A percentile compares a stretch with the other conserved stretches of the same genome.
These are phyloP conservation scores for Ambastaia sidthimunki DNA, from an alignment of 2,797 vertebrate species.

Conservation along the genomic window DNA sequence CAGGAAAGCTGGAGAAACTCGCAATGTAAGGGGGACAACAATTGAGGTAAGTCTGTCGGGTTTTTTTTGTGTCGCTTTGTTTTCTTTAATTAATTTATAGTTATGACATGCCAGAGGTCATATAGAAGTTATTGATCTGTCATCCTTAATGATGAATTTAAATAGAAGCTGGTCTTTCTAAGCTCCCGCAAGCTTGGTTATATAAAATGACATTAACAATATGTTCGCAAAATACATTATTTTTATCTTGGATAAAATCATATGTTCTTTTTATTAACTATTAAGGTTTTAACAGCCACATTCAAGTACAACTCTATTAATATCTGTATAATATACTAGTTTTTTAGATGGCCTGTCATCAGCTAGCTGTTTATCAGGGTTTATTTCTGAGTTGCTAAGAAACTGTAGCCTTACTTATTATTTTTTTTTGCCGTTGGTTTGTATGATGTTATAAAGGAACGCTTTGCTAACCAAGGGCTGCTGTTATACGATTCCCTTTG, in stretches of 20 bases:
- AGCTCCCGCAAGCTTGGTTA: not conserved
- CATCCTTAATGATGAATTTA: not conserved
- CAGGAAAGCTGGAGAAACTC: constrained; percentile 41
- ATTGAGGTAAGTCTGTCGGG: constrained; percentile 17
- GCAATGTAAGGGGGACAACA: constrained; percentile 22
- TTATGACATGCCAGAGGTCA: not conserved
- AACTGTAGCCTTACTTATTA: constrained; percentile 15
- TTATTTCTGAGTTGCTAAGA: constrained; percentile 36
- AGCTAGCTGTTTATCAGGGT: constrained; percentile 14
- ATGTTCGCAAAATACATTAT: not conserved
- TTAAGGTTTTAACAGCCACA: not conserved
- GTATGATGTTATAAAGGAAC: not conserved
- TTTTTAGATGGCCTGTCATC: constrained; percentile 27
- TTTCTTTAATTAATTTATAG: not conserved
- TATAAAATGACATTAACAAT: constrained; percentile 11
- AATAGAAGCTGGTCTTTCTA: constrained; percentile 11
- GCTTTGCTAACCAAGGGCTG: not conserved
- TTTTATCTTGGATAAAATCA: not conserved
- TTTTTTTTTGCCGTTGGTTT: not conserved
- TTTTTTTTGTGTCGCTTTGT: constrained; percentile 4
- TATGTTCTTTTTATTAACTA: not conserved
- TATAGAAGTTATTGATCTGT: not conserved
- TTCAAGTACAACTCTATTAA: not conserved
- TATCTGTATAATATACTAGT: not conserved
- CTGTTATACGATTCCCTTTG: not conserved